Evolutionary conservation across 2,113 vertebrate genomes (phyloP).

Genomic region (Dunckerocampus dactyliophorus): DNA sequence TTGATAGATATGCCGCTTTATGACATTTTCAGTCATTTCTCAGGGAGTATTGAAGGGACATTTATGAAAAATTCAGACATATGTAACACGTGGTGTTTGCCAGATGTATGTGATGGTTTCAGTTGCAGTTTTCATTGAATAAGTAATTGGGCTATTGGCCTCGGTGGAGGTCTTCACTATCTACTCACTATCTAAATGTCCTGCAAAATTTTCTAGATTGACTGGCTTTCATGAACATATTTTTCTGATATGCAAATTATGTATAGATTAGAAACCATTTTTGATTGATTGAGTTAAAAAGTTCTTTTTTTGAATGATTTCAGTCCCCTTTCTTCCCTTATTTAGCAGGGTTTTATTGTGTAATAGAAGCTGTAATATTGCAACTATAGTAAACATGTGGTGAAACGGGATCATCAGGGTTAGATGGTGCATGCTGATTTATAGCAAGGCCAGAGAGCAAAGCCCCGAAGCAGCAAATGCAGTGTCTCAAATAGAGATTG

Average conservation of each 20-base stretch:
- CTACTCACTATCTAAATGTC: not conserved
- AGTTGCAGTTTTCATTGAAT: not conserved
- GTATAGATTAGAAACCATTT: not conserved
- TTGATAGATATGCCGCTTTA: not conserved
- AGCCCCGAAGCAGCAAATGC: slow-evolving; percentile 75
- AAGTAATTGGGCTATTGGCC: not conserved
- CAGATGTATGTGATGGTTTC: not conserved
- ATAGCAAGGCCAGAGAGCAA: slow-evolving; percentile 76
- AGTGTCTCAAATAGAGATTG: slow-evolving; percentile 81
- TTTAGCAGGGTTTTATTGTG: slow-evolving; percentile 1
- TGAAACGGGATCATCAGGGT: slow-evolving; percentile 35
- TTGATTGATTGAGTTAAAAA: no score
- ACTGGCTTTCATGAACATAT: not conserved
- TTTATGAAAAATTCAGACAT: slow-evolving; percentile 1
- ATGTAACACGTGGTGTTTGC: not conserved
- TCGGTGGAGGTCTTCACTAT: not conserved
- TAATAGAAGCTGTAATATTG: slow-evolving; percentile 25
- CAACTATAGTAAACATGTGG: slow-evolving; percentile 23
- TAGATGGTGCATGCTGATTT: slow-evolving; percentile 74
- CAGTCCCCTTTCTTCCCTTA: not conserved
- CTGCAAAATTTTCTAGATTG: not conserved
- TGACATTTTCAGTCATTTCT: slow-evolving; percentile 4
- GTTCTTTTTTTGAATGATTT: not conserved
- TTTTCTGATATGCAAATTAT: not conserved
- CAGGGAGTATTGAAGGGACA: not conserved